These are phyloP conservation scores for Myiozetetes cayanensis DNA, from an alignment of 2,113 vertebrate species.

Conservation along the genomic window DNA sequence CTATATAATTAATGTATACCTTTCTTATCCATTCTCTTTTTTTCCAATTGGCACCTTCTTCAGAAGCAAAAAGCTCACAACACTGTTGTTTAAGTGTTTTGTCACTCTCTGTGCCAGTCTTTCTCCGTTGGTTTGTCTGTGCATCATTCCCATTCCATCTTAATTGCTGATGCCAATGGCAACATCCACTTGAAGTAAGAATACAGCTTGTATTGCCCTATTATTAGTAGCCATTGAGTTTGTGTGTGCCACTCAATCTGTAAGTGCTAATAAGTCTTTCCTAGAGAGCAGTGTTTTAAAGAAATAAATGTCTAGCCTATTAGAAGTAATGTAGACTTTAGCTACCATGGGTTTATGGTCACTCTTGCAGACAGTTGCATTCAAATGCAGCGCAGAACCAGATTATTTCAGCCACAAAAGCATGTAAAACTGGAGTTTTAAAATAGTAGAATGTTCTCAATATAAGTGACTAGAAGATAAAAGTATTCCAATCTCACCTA, in stretches of 20 bases:
- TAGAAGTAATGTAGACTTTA: slow-evolving; percentile 54
- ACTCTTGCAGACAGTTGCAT: slow-evolving; percentile 23
- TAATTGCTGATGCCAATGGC: slow-evolving; percentile 51
- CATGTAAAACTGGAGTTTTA: background rate
- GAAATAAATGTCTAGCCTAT: slow-evolving; percentile 47
- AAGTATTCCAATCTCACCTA: background rate
- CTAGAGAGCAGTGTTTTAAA: slow-evolving; percentile 65
- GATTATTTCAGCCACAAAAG: background rate
- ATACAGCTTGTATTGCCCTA: slow-evolving; percentile 30
- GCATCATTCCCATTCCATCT: slow-evolving; percentile 40
- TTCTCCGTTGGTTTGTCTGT: slow-evolving; percentile 29
- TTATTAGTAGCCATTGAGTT: slow-evolving; percentile 56
- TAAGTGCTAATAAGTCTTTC: slow-evolving; percentile 68
- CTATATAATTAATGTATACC: background rate
- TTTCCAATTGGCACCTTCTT: background rate
- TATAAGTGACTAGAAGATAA: background rate
- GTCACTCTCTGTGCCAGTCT: slow-evolving; percentile 18
- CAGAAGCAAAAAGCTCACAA: background rate
- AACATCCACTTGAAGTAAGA: background rate
- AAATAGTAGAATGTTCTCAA: background rate
- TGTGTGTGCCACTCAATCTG: slow-evolving; percentile 51
- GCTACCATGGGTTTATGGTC: background rate
- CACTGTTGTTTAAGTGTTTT: background rate
- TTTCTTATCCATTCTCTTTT: background rate
- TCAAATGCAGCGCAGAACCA: background rate